These are phyloP conservation scores for Cryptus viduatorius DNA, from an alignment of 2,888 invertebrate genomes.

Conservation along the genomic window DNA sequence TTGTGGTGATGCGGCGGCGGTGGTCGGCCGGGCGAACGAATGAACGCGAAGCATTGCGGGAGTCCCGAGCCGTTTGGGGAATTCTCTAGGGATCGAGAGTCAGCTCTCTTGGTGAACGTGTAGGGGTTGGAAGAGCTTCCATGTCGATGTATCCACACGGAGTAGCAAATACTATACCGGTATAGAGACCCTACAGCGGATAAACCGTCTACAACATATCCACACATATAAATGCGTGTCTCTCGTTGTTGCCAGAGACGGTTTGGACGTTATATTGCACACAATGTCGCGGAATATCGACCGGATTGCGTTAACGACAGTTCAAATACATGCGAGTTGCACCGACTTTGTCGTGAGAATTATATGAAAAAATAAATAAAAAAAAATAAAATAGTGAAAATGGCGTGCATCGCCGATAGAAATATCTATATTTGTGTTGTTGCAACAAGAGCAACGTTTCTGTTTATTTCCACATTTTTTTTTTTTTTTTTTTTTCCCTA, in stretches of 20 bases:
- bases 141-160: conserved; percentile 49
- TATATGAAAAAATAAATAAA: neutral
- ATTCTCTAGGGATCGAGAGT: conserved; percentile 66
- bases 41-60: conserved; percentile 49
- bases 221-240: conserved; percentile 12
- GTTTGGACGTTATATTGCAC: conserved; percentile 32
- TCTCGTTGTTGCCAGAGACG: neutral
- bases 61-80: conserved; percentile 64
- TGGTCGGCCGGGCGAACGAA: conserved; percentile 32
- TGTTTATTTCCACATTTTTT: neutral
- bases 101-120: conserved; percentile 60
- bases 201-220: conserved; percentile 44
- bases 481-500: conserved; percentile 18
- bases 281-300: conserved; percentile 35
- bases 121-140: conserved; percentile 57
- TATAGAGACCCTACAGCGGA: conserved; percentile 21
- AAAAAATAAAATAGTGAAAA: neutral
- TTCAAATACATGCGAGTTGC: conserved; percentile 3
- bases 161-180: neutral
- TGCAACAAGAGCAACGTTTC: neutral
- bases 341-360: conserved; percentile 13
- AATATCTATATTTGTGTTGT: too few species aligned
- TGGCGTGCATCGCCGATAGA: neutral
- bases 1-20: conserved; percentile 70
- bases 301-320: conserved; percentile 44